A percentile compares a stretch with the other conserved stretches of the same genome.
Evolutionary conservation across 2,888 invertebrate species (phyloP).

Genomic region (Heterodera filipjevi): DNA sequence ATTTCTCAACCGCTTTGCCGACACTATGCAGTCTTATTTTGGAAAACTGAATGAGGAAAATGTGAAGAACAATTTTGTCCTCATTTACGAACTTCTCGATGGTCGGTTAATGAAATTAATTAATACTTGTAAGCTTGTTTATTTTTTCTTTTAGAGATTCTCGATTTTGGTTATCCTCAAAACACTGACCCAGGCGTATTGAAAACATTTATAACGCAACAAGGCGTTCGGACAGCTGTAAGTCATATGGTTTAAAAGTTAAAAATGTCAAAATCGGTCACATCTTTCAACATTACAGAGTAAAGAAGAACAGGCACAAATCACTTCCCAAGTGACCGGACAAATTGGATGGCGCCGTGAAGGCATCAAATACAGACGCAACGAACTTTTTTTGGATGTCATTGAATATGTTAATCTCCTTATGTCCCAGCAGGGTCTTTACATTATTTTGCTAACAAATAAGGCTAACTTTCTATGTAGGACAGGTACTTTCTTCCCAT

Average conservation of each 20-base stretch:
- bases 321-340: slow-evolving; percentile 84
- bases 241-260: no score
- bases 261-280: no score
- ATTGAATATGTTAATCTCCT: slow-evolving; percentile 96
- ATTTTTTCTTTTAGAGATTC: slow-evolving; percentile 77
- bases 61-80: slow-evolving; percentile 99
- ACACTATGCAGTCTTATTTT: slow-evolving; percentile 84
- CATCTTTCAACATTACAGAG: slow-evolving; percentile 72
- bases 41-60: slow-evolving; percentile 99
- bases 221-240: slow-evolving; percentile 76
- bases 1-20: slow-evolving; percentile 87
- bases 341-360: slow-evolving; percentile 96
- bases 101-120: slow-evolving; percentile 70
- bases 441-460: background rate
- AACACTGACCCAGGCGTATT: slow-evolving; percentile 98
- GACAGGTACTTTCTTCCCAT: slow-evolving; percentile 96
- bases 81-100: slow-evolving; percentile 97
- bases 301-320: slow-evolving; percentile 98
- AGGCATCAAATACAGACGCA: slow-evolving; percentile 96
- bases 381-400: slow-evolving; percentile 97
- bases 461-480: slow-evolving; percentile 70
- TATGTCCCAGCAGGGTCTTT: slow-evolving; percentile 94
- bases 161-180: slow-evolving; percentile 99
- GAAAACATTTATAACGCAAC: slow-evolving; percentile 98
- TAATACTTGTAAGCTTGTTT: background rate